These are phyloP conservation scores for Sterrhoptilus dennistouni DNA, from an alignment of 2,113 vertebrate species.

Conservation along the genomic window DNA sequence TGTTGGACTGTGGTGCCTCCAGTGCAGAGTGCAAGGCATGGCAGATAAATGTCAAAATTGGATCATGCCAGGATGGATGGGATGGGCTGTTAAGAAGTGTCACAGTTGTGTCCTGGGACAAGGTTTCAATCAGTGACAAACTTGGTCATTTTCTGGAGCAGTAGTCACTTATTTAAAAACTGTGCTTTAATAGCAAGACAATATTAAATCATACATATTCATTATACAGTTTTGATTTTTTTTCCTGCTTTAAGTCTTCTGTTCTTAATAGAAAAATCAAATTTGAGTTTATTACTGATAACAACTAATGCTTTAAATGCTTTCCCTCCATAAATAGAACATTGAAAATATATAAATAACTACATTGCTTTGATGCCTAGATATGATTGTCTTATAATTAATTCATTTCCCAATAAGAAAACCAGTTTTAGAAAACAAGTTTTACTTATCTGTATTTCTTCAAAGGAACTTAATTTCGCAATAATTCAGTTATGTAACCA, in stretches of 20 bases:
- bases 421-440: background rate
- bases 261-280: background rate
- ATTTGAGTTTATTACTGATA: background rate
- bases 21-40: background rate
- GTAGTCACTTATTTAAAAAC: background rate
- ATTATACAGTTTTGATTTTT: background rate
- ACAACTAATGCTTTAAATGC: background rate
- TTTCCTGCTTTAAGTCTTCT: background rate
- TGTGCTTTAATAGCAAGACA: background rate
- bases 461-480: background rate
- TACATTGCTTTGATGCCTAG: background rate
- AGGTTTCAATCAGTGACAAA: background rate
- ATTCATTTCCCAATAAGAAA: background rate
- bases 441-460: background rate
- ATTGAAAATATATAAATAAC: background rate
- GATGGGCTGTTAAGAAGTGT: background rate
- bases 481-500: background rate
- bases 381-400: background rate
- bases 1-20: background rate
- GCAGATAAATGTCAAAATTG: background rate
- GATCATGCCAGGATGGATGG: background rate
- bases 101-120: fast-evolving
- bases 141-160: background rate
- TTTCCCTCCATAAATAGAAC: background rate
- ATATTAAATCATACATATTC: background rate